Evolutionary conservation across 1,140 invertebrate genomes (phyloP), one percentile per base, ranked within the genome.

Genomic region (Phthorimaea operculella): DNA sequence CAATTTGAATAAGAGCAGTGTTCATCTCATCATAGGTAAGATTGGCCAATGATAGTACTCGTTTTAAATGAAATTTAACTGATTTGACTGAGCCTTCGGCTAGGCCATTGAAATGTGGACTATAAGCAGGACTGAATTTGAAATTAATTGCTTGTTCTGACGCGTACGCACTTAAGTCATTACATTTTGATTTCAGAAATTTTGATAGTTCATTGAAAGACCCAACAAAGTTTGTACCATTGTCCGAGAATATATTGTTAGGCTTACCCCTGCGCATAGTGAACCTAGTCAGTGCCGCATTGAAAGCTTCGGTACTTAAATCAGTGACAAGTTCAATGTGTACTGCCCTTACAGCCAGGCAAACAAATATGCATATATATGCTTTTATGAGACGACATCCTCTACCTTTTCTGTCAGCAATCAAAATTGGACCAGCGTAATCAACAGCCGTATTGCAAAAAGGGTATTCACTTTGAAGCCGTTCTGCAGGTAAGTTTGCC

Each of bases 91-190:
- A 49, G 16, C 33, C 33, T 39, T 55, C 54, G 2, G 34, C 54
- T 50, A 55, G 16, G 4, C 42, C 17, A 36, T 47, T 47, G 28
- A 54, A 54, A 16, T n/a, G 53, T 14, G 45, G 53, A 17, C 28
- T 55, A n/a, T 55, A 50, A 34, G 36, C 54, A 10, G 54, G 48
- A 18, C 33, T 50, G 36, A 55, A 55, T 39, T 55, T 55, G 39
- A 55, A 55, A 16, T 36, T 50, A 14, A 55, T 55, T 8, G 14
- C 8, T 9, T 47, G 4, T 14, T 50, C 18, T 9, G 54, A 15
- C 10, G 54, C 45, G 15, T 50, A 15, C 5, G 16, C 33, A 28
- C 21, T 45, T 9, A 55, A 1, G 6, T 39, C 5, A 50, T 49
- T 4, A 6, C 9, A 50, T 50, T n/a, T 36, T 36, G 21, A 18